A percentile compares a stretch with the other conserved stretches of the same genome.
phyloP scores from a whole-genome alignment of 1,140 invertebrate genomes.

The Centruroides sculpturatus region DNA sequence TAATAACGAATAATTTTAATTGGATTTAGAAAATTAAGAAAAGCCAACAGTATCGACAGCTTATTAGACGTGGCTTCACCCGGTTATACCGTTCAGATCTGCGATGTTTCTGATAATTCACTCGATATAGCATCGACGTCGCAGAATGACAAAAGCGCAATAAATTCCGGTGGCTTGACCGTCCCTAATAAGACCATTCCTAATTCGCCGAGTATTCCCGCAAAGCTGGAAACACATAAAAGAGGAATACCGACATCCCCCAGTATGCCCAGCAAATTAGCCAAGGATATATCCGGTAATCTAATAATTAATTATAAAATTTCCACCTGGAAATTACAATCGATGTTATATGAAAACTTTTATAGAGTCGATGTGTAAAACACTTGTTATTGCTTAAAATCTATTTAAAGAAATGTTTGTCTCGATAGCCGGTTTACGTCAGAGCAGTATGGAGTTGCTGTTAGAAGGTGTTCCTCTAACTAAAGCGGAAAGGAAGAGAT shows the following conservation, averaged over 20 bases:
- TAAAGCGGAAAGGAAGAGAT: constrained; percentile 29
- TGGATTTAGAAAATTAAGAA: constrained; percentile 10
- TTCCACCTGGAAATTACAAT: too few species aligned
- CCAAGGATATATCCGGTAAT: constrained; percentile 1
- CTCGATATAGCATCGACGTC: background rate
- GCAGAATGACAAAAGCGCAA: background rate
- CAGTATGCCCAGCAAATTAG: constrained; percentile 12
- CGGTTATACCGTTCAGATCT: constrained; percentile 2
- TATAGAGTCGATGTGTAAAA: too few species aligned
- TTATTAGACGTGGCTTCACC: constrained; percentile 16
- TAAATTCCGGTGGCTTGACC: background rate
- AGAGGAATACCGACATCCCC: constrained; percentile 17
- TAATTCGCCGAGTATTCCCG: constrained; percentile 9
- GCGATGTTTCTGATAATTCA: background rate
- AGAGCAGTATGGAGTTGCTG: constrained; percentile 26
- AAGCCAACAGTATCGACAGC: constrained; percentile 23
- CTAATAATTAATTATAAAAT: too few species aligned
- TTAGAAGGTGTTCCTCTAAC: constrained; percentile 24
- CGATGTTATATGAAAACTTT: too few species aligned
- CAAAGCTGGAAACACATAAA: constrained; percentile 18
- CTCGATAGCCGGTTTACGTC: constrained; percentile 20
- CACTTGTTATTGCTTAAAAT: too few species aligned
- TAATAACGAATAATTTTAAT: too few species aligned
- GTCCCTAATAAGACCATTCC: constrained; percentile 6
- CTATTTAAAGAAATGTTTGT: constrained; percentile 2